Percentiles rank a stretch among this genome's conserved stretches.
phyloP scores from a whole-genome alignment of 2,888 invertebrate genomes.

The Cyrtodaria siliqua region DNA sequence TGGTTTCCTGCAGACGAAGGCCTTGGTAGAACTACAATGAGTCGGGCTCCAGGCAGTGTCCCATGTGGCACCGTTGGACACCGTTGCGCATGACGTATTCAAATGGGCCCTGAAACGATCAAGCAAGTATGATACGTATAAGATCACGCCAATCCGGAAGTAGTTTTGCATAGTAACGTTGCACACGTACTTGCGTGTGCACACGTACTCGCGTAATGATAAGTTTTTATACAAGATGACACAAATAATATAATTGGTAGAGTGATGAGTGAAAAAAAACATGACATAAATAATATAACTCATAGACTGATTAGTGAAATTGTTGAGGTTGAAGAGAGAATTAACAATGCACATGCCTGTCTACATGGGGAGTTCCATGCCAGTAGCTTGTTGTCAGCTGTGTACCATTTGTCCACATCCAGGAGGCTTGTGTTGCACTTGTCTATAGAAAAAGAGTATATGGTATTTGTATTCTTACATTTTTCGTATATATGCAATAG shows the following conservation, averaged over 20 bases:
- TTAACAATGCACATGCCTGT: conserved; percentile 22
- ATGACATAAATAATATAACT: too few species aligned
- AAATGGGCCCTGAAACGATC: conserved; percentile 12
- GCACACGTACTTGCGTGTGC: too few species aligned
- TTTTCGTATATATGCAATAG: too few species aligned
- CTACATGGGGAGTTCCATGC: conserved; percentile 42
- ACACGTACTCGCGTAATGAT: too few species aligned
- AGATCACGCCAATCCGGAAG: too few species aligned
- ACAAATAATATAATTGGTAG: too few species aligned
- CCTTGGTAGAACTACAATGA: conserved; percentile 40
- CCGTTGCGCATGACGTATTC: conserved; percentile 52
- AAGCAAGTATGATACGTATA: too few species aligned
- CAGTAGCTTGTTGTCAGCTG: conserved; percentile 40
- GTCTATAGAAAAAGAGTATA: conserved; percentile 9
- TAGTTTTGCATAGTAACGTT: too few species aligned
- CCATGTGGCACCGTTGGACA: conserved; percentile 20
- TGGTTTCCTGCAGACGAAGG: conserved; percentile 63
- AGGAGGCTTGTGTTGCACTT: conserved; percentile 3
- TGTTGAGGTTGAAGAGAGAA: neutral
- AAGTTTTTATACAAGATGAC: too few species aligned
- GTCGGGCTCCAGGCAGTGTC: conserved; percentile 47
- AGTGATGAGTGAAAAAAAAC: too few species aligned
- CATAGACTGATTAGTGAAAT: neutral
- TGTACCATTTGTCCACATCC: conserved; percentile 50
- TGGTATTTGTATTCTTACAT: too few species aligned